Percentiles rank a stretch among this genome's conserved stretches.
phyloP scores from a whole-genome alignment of 64 coral and sea anemone species.

The Cladopsammia gracilis region DNA sequence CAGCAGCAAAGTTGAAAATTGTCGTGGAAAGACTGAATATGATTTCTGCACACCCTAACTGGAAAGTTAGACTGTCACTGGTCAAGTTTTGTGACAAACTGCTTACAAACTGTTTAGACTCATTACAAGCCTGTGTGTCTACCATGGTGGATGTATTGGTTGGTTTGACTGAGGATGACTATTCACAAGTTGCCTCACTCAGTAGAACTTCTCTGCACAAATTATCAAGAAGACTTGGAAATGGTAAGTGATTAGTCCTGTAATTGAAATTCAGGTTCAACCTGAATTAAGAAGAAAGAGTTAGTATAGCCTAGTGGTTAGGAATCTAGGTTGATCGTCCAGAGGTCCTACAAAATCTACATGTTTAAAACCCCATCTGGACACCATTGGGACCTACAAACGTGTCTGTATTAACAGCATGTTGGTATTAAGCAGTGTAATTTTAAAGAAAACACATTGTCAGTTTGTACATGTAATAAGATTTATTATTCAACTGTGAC shows the following conservation, averaged over 20 bases:
- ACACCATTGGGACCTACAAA: too few relatives aligned
- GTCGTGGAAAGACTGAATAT: slow-evolving; percentile 70
- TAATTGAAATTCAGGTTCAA: not conserved
- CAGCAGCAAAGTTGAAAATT: slow-evolving; percentile 80
- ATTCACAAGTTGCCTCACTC: slow-evolving; percentile 69
- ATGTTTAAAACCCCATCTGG: too few relatives aligned
- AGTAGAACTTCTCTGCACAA: slow-evolving; percentile 70
- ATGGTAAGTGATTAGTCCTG: slow-evolving; percentile 63
- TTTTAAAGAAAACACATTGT: too few relatives aligned
- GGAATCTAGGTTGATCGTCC: too few relatives aligned
- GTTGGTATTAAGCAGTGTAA: too few relatives aligned
- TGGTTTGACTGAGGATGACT: slow-evolving; percentile 80
- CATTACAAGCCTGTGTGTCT: slow-evolving; percentile 75
- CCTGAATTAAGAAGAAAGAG: too few relatives aligned
- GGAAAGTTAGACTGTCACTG: slow-evolving; percentile 88
- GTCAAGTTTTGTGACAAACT: slow-evolving; percentile 71
- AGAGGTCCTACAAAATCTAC: too few relatives aligned
- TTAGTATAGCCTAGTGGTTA: too few relatives aligned
- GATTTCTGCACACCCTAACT: slow-evolving; percentile 61
- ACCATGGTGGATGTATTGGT: slow-evolving; percentile 80
- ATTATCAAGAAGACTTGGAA: slow-evolving; percentile 51
- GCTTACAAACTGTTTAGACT: slow-evolving; percentile 71
- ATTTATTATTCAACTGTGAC: too few relatives aligned
- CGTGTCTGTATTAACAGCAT: too few relatives aligned
- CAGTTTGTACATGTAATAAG: too few relatives aligned